Evolutionary conservation across 1,140 invertebrate genomes (phyloP).

Genomic region (Caenorhabditis tropicalis): DNA sequence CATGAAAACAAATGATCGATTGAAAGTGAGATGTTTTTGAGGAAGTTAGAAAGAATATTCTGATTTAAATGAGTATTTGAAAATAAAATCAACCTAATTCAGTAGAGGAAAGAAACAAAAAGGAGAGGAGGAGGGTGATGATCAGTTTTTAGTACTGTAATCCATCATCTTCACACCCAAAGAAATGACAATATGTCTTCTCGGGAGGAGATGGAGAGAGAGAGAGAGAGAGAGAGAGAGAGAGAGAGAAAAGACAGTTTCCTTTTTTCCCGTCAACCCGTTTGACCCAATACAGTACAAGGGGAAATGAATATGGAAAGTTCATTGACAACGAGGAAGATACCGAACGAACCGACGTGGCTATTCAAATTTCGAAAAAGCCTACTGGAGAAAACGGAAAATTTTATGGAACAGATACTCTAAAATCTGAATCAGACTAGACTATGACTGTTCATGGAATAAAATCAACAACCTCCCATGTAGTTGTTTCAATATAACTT

Average conservation of each 20-base stretch:
- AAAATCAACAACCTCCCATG: no score
- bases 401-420: no score
- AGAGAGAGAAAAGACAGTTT: neutral
- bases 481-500: no score
- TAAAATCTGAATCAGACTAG: no score
- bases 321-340: no score
- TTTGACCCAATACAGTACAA: neutral
- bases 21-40: neutral
- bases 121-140: neutral
- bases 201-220: neutral
- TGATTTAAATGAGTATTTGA: neutral
- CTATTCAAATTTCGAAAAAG: no score
- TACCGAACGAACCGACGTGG: no score
- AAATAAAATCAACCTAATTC: no score
- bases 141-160: constrained; percentile 27
- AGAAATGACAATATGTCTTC: constrained; percentile 14
- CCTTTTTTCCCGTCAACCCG: no score
- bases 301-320: neutral
- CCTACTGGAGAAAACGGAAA: no score
- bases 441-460: no score
- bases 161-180: constrained; percentile 41
- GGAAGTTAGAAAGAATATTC: neutral
- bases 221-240: neutral
- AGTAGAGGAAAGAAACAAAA: neutral
- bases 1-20: no score